phyloP scores from a whole-genome alignment of 1,140 invertebrate genomes.

The Apis mellifera region Amel_HAv3.1 CM009946.2:6596001-6596500 shows the following conservation, averaged over 20 bases:
- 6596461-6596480: not conserved
- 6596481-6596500: not conserved
- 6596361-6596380: conserved; percentile 11
- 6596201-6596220: not conserved
- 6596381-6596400: not conserved
- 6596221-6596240: conserved; percentile 12
- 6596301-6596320: conserved; percentile 5
- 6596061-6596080: too few relatives aligned
- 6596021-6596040: too few relatives aligned
- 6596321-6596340: not conserved
- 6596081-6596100: too few relatives aligned
- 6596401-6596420: not conserved
- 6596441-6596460: not conserved
- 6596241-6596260: not conserved
- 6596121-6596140: not conserved
- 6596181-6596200: too few relatives aligned
- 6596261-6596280: conserved; percentile 2
- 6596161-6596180: not conserved
- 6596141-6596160: not conserved
- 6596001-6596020: too few relatives aligned
- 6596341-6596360: not conserved
- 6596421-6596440: too few relatives aligned
- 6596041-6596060: too few relatives aligned
- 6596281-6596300: conserved; percentile 15
- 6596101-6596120: too few relatives aligned